These are phyloP conservation scores for Prostheceraeus crozeri DNA, from an alignment of 2,888 invertebrate genomes.

Conservation along the genomic window DNA sequence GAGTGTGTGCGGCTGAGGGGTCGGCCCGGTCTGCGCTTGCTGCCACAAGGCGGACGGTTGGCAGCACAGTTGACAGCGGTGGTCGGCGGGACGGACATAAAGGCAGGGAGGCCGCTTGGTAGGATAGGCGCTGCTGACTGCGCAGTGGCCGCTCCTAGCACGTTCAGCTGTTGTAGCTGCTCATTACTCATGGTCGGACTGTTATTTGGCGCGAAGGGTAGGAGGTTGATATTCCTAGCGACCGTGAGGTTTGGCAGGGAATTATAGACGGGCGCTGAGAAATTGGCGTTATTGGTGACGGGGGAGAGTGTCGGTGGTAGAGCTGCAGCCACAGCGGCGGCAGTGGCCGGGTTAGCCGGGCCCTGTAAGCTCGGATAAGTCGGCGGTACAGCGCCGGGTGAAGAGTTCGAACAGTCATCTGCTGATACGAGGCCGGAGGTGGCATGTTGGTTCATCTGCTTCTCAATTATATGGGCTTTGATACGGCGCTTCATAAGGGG, in stretches of 20 bases:
- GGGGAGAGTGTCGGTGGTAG: slow-evolving; percentile 12
- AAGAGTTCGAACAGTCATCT: slow-evolving; percentile 11
- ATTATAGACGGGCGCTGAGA: slow-evolving; percentile 28
- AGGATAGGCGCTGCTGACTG: too few species aligned
- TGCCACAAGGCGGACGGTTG: background rate
- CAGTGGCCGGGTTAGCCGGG: background rate
- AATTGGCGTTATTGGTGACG: slow-evolving; percentile 19
- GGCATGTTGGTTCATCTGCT: slow-evolving; percentile 24
- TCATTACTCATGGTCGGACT: slow-evolving; percentile 11
- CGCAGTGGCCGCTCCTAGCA: too few species aligned
- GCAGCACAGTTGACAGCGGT: too few species aligned
- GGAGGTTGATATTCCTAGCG: slow-evolving; percentile 14
- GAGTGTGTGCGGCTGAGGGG: slow-evolving; percentile 87
- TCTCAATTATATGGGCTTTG: slow-evolving; percentile 26
- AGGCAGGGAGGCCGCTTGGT: too few species aligned
- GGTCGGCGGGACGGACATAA: too few species aligned
- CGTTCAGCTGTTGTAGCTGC: too few species aligned
- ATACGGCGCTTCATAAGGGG: slow-evolving; percentile 69
- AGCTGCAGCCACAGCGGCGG: slow-evolving; percentile 16
- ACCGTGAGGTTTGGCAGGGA: slow-evolving; percentile 31
- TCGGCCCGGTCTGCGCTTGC: slow-evolving; percentile 14
- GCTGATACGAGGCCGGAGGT: background rate
- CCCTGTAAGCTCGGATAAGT: background rate
- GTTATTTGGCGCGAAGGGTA: slow-evolving; percentile 26
- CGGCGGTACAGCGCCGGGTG: slow-evolving; percentile 16